Evolutionary conservation across 2,888 invertebrate genomes (phyloP).

Genomic region (Dexiosoma caninum): DNA sequence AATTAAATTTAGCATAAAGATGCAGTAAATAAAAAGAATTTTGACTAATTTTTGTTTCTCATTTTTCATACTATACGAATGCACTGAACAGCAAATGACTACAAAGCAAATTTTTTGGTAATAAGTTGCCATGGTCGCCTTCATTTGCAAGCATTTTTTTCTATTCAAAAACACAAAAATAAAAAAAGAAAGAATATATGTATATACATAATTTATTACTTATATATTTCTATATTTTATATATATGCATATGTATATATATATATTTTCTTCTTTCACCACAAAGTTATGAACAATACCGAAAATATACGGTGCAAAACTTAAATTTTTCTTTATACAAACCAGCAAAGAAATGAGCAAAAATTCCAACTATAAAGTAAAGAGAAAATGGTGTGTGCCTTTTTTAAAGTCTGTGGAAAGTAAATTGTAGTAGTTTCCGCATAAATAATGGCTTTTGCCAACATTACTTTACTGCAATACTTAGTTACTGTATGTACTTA

Average conservation of each 20-base stretch:
- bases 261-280: background rate
- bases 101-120: background rate
- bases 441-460: conserved; percentile 13
- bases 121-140: conserved; percentile 17
- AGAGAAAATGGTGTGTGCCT: background rate
- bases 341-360: background rate
- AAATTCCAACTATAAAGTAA: background rate
- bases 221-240: too few species aligned
- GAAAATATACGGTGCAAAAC: background rate
- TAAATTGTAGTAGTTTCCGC: background rate
- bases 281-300: background rate
- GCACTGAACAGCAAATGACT: background rate
- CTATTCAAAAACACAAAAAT: background rate
- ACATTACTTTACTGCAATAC: background rate
- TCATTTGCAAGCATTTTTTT: background rate
- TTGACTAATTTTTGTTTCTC: too few species aligned
- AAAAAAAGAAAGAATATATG: too few species aligned
- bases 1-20: too few species aligned
- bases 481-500: too few species aligned
- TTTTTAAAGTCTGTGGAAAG: background rate
- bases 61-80: too few species aligned
- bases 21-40: too few species aligned
- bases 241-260: too few species aligned
- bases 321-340: background rate
- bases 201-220: too few species aligned